Base-by-base conservation (phyloP, 2,888 invertebrate species). In the Lasioglossum oenotherae region DNA sequence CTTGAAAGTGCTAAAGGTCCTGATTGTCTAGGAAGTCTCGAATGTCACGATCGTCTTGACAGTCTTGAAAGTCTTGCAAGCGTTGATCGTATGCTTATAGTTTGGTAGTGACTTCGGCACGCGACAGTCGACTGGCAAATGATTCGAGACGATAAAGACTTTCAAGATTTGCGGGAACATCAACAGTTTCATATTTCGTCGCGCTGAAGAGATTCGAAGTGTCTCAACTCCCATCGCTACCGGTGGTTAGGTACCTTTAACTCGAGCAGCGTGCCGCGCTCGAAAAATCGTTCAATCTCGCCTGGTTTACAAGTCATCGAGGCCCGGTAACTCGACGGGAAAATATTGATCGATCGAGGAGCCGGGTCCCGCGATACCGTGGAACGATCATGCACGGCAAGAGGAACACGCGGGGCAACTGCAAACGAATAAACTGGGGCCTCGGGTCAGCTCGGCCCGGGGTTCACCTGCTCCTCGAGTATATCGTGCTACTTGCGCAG, bases 381-480 rank as follows among this genome's bases (percentile, higher is more conserved):
- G 57, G 12, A 64, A 64, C 64, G 64, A 64, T 64, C 64, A 64
- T 64, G 35, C 64, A 64, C 64, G 31, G 31, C 64, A 64, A 64
- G 31, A 64, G 64, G 64, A 64, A 64, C 64, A 31, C 31, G 64
- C 31, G 64, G 64, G 12, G 57, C 78, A 78, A 82, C 81, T 81
- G 80, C 64, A 74, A 84, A 67, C 57, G 78, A 78, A 78, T 81
- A 81, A 87, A 75, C 83, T 57, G 19, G 41, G 44, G 38, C 77
- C 78, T 84, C 81, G 84, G 77, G 79, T 76, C 84, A 69, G 46
- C 31, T 60, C n/a, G 74, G 19, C 14, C 71, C 67, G 69, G 71
- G 81, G 74, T 49, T 84, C 87, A 87, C 87, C 87, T 87, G 87
- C 87, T 84, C 71, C 38, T 41, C 41, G 41, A 71, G 71, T 71